A percentile compares a stretch with the other conserved stretches of the same genome.
phyloP scores from a whole-genome alignment of 2,113 vertebrate species.

The Cyanoramphus novaezelandiae region DNA sequence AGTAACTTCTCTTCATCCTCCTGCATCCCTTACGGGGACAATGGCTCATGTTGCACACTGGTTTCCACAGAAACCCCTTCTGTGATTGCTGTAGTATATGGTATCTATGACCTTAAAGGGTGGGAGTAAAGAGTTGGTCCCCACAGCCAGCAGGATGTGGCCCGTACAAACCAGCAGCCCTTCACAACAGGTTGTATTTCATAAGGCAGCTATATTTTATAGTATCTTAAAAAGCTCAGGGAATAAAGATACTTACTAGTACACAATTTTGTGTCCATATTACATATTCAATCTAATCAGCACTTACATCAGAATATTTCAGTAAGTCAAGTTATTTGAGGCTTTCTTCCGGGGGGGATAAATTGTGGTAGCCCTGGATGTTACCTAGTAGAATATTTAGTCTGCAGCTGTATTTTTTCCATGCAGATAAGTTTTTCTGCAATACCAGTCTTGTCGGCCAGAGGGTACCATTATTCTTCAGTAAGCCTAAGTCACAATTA shows the following conservation, averaged over 20 bases:
- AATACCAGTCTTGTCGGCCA: neutral
- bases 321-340: neutral
- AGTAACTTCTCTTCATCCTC: neutral
- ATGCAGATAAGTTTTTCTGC: neutral
- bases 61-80: neutral
- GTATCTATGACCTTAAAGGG: neutral
- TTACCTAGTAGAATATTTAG: neutral
- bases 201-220: neutral
- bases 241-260: neutral
- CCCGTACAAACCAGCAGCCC: neutral
- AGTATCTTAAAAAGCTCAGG: neutral
- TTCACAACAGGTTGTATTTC: neutral
- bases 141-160: neutral
- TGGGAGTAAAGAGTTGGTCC: neutral
- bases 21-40: neutral
- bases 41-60: neutral
- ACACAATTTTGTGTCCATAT: neutral
- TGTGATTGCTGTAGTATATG: neutral
- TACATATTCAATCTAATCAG: neutral
- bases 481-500: neutral
- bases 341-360: neutral
- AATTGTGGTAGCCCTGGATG: neutral
- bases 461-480: neutral
- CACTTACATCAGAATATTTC: neutral
- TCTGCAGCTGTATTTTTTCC: neutral